phyloP scores from a whole-genome alignment of 2,113 vertebrate species.

The Ammodytes dubius region DNA sequence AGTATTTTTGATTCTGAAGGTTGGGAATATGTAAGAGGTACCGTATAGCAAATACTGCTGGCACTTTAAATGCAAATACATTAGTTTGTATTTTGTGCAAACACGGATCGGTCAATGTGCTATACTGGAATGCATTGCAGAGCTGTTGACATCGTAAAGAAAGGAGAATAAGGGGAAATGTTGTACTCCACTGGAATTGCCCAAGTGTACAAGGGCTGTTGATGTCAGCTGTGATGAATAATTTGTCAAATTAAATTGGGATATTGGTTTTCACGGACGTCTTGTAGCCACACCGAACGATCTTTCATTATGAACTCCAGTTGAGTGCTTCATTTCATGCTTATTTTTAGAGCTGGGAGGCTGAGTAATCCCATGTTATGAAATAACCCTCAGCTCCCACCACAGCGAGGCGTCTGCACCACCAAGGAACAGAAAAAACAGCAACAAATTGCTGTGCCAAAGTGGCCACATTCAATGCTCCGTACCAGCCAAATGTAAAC shows the following conservation, averaged over 20 bases:
- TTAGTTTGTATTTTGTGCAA: conserved; percentile 1
- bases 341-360: conserved; percentile 77
- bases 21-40: background rate
- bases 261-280: conserved; percentile 76
- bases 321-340: conserved; percentile 79
- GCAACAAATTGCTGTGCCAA: conserved; percentile 59
- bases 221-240: conserved; percentile 52
- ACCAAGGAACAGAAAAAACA: conserved; percentile 68
- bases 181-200: conserved; percentile 44
- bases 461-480: conserved; percentile 25
- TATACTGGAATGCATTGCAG: conserved; percentile 22
- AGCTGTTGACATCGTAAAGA: conserved; percentile 6
- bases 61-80: background rate
- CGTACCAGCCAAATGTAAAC: background rate
- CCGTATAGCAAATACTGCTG: background rate
- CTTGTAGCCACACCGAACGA: conserved; percentile 67
- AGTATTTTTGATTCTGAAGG: too few species aligned
- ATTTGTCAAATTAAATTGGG: conserved; percentile 75
- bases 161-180: conserved; percentile 47
- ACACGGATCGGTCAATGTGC: background rate
- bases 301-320: conserved; percentile 75
- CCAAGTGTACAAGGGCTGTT: conserved; percentile 48
- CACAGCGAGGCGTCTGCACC: conserved; percentile 70
- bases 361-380: conserved; percentile 79
- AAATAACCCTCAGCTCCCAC: conserved; percentile 76